Evolutionary conservation across 2,113 vertebrate species (phyloP), one percentile per base, ranked within the genome.

Genomic region (Trachemys scripta): DNA sequence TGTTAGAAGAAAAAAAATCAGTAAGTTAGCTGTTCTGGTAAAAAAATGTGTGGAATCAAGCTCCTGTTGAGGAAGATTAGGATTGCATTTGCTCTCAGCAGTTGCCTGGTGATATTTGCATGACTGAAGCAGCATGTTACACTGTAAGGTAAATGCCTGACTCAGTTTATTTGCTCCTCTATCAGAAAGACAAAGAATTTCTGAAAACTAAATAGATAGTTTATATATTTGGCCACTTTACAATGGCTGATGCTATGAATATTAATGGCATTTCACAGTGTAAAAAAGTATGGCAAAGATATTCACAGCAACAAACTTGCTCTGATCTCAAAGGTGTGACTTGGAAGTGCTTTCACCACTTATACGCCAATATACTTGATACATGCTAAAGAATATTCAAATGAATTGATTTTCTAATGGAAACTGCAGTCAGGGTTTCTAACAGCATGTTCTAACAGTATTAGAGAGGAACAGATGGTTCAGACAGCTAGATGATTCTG

Each of bases 31-130:
- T 95, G 76, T 93, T 91, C 57, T 93, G 93, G 94, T 92, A 90
- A 89, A 94, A 50, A 94, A 96, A 94, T 31, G 87, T 76, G 91
- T 69, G 82, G 95, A 93, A 92, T 94, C 94, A 89, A 91, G 57
- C 95, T 96, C 87, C 90, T 90, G 97, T 88, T 89, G 96, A 95
- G 97, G 31, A 62, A 95, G 94, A 94, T 92, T 95, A 97, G 97
- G 89, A 95, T 42, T 69, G 80, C 82, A 69, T 94, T 96, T 96
- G 90, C 89, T 93, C 90, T 76, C 97, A 97, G 97, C 94, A 84
- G 96, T 92, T 89, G 91, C 83, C 96, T 94, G 84, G 85, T 83
- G 95, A 6, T 95, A 95, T 95, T 86, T 92, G 89, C 84, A 75
- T 95, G 97, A 93, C 93, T 90, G 65, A 94, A 95, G 96, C 91